Evolutionary conservation across 2,113 vertebrate species (phyloP), one percentile per base, ranked within the genome.

Genomic region (Pachypanchax playfairii): DNA sequence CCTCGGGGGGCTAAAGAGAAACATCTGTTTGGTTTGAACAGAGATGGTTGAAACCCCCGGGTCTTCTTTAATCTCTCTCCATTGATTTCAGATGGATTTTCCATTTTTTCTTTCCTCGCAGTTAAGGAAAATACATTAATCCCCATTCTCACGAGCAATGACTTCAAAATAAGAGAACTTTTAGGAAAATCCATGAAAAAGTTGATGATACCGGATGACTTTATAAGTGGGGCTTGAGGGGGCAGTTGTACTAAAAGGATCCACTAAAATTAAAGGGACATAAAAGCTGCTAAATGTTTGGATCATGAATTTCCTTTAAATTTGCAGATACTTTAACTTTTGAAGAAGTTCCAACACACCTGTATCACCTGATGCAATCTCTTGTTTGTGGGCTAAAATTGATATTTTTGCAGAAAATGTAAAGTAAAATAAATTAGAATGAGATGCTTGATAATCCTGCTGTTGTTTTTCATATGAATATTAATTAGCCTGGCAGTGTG

Each of bases 61-160:
- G 56, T 63, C 36, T 65, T 65, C 61, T 65, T 67, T 79, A 71
- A 84, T 85, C 59, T 51, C 24, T 36, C 50, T 28, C 22, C 62
- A 87, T 87, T 75, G 72, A 85, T 84, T 87, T 84, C 66, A 73
- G 69, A 77, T 77, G 70, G 6, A n/a, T 50, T 56, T 60, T 6
- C 56, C 68, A 65, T 79, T 84, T 77, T 78, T 85, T 70, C 71
- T 25, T 47, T 33, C 58, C 73, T 51, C 67, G 47, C 65, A 28
- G 65, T 75, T 65, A 69, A 52, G 70, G 69, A 67, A 76, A 76
- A 74, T 17, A 48, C 44, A 50, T 73, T 72, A 77, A 87, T 75
- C 82, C 65, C 72, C 53, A 41, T 57, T 46, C 69, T 50, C 35
- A 26, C 51, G 11, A 55, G 70, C 42, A 62, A 52, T 31, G 51